Evolutionary conservation across 1,140 invertebrate genomes (phyloP).

Genomic region (Drosophila pectinifera): DNA sequence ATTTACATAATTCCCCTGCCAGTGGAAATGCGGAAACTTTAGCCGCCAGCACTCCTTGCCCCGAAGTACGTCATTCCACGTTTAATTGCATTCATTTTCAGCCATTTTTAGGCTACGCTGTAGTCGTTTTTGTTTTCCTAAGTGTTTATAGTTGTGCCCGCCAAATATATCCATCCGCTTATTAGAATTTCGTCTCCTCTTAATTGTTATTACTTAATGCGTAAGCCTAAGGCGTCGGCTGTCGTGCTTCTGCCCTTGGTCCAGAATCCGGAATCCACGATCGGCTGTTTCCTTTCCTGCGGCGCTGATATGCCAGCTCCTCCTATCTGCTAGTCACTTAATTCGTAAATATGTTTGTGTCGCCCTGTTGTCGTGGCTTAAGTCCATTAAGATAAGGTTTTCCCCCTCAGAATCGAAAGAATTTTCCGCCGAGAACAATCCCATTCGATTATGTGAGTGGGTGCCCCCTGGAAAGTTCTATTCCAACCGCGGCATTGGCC

Average conservation of each 20-base stretch:
- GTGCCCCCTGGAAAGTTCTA: constrained; percentile 5
- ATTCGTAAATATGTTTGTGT: constrained; percentile 55
- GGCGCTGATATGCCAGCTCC: constrained; percentile 59
- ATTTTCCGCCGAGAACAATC: constrained; percentile 22
- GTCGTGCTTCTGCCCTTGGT: constrained; percentile 7
- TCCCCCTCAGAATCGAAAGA: constrained; percentile 8
- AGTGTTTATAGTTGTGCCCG: constrained; percentile 17
- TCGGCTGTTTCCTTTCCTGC: constrained; percentile 9
- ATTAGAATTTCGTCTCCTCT: constrained; percentile 5
- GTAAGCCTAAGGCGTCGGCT: constrained; percentile 20
- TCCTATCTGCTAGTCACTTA: constrained; percentile 39
- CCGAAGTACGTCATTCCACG: constrained; percentile 26
- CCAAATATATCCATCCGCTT: constrained; percentile 3
- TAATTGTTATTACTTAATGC: constrained; percentile 41
- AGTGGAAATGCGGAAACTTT: constrained; percentile 19
- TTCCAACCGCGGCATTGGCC: not conserved
- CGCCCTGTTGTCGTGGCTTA: constrained; percentile 19
- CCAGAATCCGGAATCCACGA: constrained; percentile 14
- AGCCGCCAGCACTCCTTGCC: constrained; percentile 6
- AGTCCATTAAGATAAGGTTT: constrained; percentile 35
- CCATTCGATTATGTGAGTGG: constrained; percentile 10
- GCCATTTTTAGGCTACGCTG: constrained; percentile 34
- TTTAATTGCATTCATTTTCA: constrained; percentile 30
- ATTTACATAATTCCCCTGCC: constrained; percentile 33
- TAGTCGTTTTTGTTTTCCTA: constrained; percentile 11